Evolutionary conservation across 1,140 invertebrate genomes (phyloP).

Genomic region (Orius insidiosus): DNA sequence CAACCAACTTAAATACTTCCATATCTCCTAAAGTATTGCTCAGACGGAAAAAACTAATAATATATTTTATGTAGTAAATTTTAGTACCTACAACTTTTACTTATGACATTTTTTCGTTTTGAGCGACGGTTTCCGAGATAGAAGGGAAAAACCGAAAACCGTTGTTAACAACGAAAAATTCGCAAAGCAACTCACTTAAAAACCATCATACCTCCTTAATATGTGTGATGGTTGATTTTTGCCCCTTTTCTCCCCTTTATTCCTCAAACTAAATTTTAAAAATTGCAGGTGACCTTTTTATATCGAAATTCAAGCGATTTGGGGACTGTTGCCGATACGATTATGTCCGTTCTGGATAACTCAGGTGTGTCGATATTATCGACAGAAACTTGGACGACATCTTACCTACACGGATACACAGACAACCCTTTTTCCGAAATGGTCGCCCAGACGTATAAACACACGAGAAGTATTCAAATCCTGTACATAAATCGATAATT

Average conservation of each 20-base stretch:
- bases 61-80: too few relatives aligned
- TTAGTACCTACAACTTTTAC: too few relatives aligned
- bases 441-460: conserved; percentile 53
- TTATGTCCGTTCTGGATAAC: conserved; percentile 42
- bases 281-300: conserved; percentile 49
- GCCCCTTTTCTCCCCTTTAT: not conserved
- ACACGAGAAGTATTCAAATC: conserved; percentile 50
- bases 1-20: too few relatives aligned
- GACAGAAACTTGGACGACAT: conserved; percentile 49
- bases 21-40: too few relatives aligned
- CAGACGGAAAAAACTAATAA: too few relatives aligned
- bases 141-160: too few relatives aligned
- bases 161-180: too few relatives aligned
- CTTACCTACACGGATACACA: conserved; percentile 55
- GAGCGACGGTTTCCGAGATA: too few relatives aligned
- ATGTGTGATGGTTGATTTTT: not conserved
- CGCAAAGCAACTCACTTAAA: too few relatives aligned
- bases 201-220: too few relatives aligned
- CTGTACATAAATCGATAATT: not conserved
- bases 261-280: too few relatives aligned
- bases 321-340: conserved; percentile 50
- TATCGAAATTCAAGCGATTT: conserved; percentile 56
- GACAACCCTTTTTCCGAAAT: conserved; percentile 66
- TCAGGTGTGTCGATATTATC: conserved; percentile 50
- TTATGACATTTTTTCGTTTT: too few relatives aligned